Percentiles rank a stretch among this genome's conserved stretches.
phyloP scores from a whole-genome alignment of 1,140 invertebrate genomes.

The Nephotettix cincticeps region DNA sequence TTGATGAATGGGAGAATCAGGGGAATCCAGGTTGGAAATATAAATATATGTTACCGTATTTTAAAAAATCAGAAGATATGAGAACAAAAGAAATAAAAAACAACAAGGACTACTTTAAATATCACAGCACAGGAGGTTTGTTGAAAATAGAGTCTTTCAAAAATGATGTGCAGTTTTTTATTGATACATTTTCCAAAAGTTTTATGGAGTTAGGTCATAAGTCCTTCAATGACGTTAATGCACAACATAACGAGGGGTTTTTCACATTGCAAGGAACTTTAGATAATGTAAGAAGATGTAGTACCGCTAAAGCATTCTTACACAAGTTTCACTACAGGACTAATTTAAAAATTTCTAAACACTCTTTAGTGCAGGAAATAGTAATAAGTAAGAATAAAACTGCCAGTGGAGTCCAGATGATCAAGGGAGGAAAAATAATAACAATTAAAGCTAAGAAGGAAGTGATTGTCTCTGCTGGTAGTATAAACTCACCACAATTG shows the following conservation, averaged over 20 bases:
- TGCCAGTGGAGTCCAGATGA: constrained; percentile 70
- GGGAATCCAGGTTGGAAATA: constrained; percentile 68
- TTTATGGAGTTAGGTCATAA: constrained; percentile 73
- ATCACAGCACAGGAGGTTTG: constrained; percentile 74
- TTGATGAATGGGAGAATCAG: constrained; percentile 67
- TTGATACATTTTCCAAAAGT: constrained; percentile 60
- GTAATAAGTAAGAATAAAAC: constrained; percentile 64
- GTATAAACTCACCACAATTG: constrained; percentile 76
- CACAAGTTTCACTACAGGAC: constrained; percentile 58
- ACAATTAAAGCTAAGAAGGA: constrained; percentile 66
- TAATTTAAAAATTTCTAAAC: constrained; percentile 65
- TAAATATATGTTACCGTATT: constrained; percentile 75
- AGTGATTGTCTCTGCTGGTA: constrained; percentile 69
- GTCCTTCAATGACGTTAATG: constrained; percentile 77
- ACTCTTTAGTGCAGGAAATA: constrained; percentile 62
- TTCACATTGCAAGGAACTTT: constrained; percentile 74
- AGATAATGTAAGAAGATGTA: constrained; percentile 79
- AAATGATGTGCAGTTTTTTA: constrained; percentile 49
- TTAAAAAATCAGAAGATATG: constrained; percentile 83
- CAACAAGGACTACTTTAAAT: constrained; percentile 53
- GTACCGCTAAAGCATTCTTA: constrained; percentile 81
- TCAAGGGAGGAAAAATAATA: constrained; percentile 56
- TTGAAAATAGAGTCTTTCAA: constrained; percentile 66
- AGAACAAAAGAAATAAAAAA: constrained; percentile 72
- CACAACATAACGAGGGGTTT: constrained; percentile 77